These are phyloP conservation scores for Megaceryle maxima DNA, from an alignment of 2,113 vertebrate genomes.

Conservation along the genomic window DNA sequence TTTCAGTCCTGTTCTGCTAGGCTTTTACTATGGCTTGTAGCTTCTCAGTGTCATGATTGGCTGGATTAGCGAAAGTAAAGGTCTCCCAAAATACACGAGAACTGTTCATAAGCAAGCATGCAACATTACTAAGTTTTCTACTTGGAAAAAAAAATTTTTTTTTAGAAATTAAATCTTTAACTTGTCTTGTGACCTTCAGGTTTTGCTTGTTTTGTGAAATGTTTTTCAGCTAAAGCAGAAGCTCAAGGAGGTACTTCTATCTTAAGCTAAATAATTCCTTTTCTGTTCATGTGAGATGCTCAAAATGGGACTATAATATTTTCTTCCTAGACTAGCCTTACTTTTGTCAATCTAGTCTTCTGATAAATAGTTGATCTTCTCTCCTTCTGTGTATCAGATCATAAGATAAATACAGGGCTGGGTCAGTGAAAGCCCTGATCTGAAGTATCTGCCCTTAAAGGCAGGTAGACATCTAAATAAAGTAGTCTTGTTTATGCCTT, in stretches of 20 bases:
- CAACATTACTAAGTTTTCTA: background rate
- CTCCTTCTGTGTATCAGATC: background rate
- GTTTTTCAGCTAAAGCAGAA: background rate
- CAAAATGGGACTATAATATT: background rate
- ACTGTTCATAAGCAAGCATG: background rate
- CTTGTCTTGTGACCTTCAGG: background rate
- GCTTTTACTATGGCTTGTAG: background rate
- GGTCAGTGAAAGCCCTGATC: background rate
- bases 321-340: background rate
- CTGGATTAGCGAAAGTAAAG: background rate
- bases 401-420: background rate
- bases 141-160: background rate
- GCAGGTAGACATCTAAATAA: background rate
- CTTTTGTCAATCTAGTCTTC: background rate
- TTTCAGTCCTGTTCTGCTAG: background rate
- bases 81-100: background rate
- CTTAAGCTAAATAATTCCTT: background rate
- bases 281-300: background rate
- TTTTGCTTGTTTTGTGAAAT: background rate
- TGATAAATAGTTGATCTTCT: background rate
- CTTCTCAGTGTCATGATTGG: background rate
- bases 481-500: background rate
- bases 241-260: background rate
- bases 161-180: background rate
- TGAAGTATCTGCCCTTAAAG: background rate